Base-by-base conservation (phyloP, 1,140 invertebrate genomes). In the Hylaeus volcanicus region DNA sequence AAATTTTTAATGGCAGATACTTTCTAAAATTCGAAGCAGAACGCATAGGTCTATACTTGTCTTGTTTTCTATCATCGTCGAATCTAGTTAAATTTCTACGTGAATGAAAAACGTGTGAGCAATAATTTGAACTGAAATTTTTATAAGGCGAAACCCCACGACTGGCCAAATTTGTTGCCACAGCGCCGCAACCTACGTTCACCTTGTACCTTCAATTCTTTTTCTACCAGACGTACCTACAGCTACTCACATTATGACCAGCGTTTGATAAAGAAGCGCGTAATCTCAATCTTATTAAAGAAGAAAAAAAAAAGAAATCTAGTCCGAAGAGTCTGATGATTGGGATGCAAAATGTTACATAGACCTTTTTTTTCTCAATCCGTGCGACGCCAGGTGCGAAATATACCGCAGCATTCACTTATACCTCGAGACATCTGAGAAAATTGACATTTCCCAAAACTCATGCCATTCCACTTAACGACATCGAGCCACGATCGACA, bases 291-390 rank as follows among this genome's bases (percentile, higher is more conserved):
- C 63, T 79, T 80, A 84, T 81, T 82, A 56, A 82, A 71, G 61
- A 55, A 51, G 45, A 41, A 51, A 26, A 74, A 74, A 70, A 76
- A 53, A 78, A 84, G 85, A 88, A 89, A 90, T 91, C 88, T 91
- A 91, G 86, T 89, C 89, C 78, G 83, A 89, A 88, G 83, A 86
- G 88, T 88, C 82, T 88, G 86, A 89, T 87, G 83, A 87, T 81
- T 69, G 80, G 76, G 81, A 80, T 80, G 58, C 61, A 66, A 74
- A 66, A 74, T 80, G 78, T 80, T 75, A 75, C 79, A 76, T 84
- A 88, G 84, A 84, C 83, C 64, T 79, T 83, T 82, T 74, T 64
- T 64, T 82, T 70, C 78, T 70, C 70, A 61, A 83, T 72, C 76
- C 55, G 76, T 74, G 75, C 69, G 48, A 82, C 63, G 69, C 69